Evolutionary conservation across 2,797 vertebrate genomes (phyloP).

Genomic region (Octomys mimax): DNA sequence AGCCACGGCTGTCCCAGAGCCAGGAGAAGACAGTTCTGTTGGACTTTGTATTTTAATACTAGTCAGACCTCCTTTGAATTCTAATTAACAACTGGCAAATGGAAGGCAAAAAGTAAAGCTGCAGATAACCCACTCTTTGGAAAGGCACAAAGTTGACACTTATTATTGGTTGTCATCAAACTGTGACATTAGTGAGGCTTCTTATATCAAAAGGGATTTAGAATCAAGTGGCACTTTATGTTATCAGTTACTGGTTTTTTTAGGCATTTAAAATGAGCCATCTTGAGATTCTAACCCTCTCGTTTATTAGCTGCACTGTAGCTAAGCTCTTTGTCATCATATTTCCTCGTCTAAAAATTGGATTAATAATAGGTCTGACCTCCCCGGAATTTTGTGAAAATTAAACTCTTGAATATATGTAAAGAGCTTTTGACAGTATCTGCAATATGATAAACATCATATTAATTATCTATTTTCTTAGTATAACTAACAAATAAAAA

Average conservation of each 20-base stretch:
- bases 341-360: constrained; percentile 63
- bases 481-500: background rate
- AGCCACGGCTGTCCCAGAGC: background rate
- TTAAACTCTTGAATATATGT: constrained; percentile 42
- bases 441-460: constrained; percentile 5
- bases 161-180: constrained; percentile 58
- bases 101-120: constrained; percentile 80
- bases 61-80: constrained; percentile 71
- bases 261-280: constrained; percentile 78
- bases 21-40: background rate
- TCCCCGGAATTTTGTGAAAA: constrained; percentile 52
- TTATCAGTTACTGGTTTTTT: constrained; percentile 80
- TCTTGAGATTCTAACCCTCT: constrained; percentile 15
- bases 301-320: background rate
- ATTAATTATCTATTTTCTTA: background rate
- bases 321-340: constrained; percentile 37
- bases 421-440: background rate
- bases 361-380: constrained; percentile 12
- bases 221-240: constrained; percentile 66
- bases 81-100: constrained; percentile 81
- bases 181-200: constrained; percentile 46
- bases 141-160: constrained; percentile 46
- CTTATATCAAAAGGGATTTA: constrained; percentile 57
- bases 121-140: constrained; percentile 54
- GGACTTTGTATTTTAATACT: constrained; percentile 67